These are phyloP conservation scores for Aculops lycopersici DNA, from an alignment of 1,140 invertebrate genomes.

Conservation along the genomic window DNA sequence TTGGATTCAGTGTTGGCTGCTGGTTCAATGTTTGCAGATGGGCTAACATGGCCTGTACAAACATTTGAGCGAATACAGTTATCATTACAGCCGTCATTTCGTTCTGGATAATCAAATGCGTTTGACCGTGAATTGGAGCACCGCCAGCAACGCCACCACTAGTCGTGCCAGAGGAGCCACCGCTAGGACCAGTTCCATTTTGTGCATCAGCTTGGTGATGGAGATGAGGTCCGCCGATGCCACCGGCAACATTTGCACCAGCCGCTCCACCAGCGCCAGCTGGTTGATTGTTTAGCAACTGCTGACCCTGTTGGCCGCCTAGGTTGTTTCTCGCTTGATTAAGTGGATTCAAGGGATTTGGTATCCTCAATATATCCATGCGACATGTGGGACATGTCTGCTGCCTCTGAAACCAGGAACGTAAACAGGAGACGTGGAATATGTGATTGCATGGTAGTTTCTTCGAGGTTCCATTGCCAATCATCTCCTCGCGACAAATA, in stretches of 20 bases:
- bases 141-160: not conserved
- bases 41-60: not conserved
- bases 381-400: conserved; percentile 97
- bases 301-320: not conserved
- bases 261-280: not conserved
- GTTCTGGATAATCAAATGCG: not conserved
- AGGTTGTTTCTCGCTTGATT: too few relatives aligned
- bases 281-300: not conserved
- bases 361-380: conserved; percentile 55
- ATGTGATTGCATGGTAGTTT: conserved; percentile 97
- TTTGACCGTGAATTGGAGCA: too few relatives aligned
- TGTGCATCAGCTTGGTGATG: not conserved
- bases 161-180: not conserved
- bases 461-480: conserved; percentile 33
- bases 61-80: not conserved
- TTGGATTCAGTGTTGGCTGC: not conserved
- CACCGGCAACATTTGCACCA: conserved; percentile 1
- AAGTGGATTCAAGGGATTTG: conserved; percentile 13
- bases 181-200: not conserved
- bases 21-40: conserved; percentile 2
- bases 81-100: not conserved
- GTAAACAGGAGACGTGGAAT: conserved; percentile 87
- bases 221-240: not conserved
- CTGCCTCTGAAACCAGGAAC: conserved; percentile 96
- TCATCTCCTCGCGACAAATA: conserved; percentile 82